Conservation (phyloP, 1,140 invertebrate genomes). For the Sarcophaga peregrina region DNA sequence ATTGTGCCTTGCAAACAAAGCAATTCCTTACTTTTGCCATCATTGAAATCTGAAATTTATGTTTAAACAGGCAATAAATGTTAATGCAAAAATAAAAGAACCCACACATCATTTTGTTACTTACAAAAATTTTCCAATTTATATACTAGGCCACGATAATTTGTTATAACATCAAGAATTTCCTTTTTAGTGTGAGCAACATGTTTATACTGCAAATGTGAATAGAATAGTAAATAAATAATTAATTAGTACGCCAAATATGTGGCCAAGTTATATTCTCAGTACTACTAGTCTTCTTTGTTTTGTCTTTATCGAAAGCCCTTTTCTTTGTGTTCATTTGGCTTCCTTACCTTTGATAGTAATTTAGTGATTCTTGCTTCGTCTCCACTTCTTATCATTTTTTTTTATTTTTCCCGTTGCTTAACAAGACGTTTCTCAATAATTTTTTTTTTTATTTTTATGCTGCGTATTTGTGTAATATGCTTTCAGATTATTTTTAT, state of each 20-base stretch:
- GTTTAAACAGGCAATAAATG: background rate
- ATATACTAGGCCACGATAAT: slow-evolving; percentile 59
- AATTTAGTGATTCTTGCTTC: slow-evolving; percentile 59
- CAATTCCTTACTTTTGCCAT: slow-evolving; percentile 85
- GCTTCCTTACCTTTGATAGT: slow-evolving; percentile 55
- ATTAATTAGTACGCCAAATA: background rate
- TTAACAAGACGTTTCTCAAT: background rate
- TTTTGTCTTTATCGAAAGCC: background rate
- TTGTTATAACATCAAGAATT: slow-evolving; percentile 58
- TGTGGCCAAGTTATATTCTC: background rate
- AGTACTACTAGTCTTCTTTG: background rate
- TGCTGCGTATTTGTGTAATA: too few species aligned
- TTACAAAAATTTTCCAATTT: slow-evolving; percentile 59
- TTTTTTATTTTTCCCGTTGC: slow-evolving; percentile 31
- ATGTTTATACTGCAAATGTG: slow-evolving; percentile 60
- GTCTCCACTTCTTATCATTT: slow-evolving; percentile 57
- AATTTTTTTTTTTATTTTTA: too few species aligned
- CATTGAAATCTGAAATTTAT: slow-evolving; percentile 84
- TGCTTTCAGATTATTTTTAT: background rate
- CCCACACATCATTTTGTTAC: slow-evolving; percentile 20
- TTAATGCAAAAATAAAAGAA: background rate
- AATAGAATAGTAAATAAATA: slow-evolving; percentile 1
- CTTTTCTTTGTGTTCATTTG: background rate
- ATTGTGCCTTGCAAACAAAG: slow-evolving; percentile 91
- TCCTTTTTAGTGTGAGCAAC: slow-evolving; percentile 61